phyloP scores from a whole-genome alignment of 2,888 invertebrate genomes.

The Cosmopolites sordidus region DNA sequence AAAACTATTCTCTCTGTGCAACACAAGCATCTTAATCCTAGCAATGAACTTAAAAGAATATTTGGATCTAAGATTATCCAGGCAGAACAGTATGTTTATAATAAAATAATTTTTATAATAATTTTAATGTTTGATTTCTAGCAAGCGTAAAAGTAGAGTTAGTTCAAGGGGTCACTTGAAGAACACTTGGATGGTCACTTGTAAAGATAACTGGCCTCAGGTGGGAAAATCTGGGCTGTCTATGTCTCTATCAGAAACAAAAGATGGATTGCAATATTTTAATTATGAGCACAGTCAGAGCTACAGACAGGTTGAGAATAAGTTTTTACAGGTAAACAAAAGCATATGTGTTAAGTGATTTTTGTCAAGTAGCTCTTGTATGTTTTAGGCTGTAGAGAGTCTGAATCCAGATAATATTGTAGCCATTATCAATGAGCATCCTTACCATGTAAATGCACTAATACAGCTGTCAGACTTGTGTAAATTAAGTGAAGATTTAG shows the following conservation, averaged over 20 bases:
- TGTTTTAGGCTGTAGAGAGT: slow-evolving; percentile 69
- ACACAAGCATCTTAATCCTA: slow-evolving; percentile 69
- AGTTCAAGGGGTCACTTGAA: slow-evolving; percentile 56
- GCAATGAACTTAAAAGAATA: slow-evolving; percentile 75
- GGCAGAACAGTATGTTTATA: slow-evolving; percentile 51
- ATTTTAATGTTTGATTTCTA: slow-evolving; percentile 31
- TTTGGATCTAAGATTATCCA: slow-evolving; percentile 77
- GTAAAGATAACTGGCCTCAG: slow-evolving; percentile 70
- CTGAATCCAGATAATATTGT: slow-evolving; percentile 74
- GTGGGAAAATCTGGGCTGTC: slow-evolving; percentile 67
- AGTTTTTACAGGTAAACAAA: slow-evolving; percentile 15
- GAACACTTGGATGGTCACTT: slow-evolving; percentile 63
- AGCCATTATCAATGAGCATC: slow-evolving; percentile 67
- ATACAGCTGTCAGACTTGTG: slow-evolving; percentile 79
- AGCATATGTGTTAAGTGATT: background rate
- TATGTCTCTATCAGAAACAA: slow-evolving; percentile 61
- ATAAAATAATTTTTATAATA: background rate
- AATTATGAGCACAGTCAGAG: slow-evolving; percentile 68
- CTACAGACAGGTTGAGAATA: slow-evolving; percentile 68
- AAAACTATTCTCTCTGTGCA: slow-evolving; percentile 61
- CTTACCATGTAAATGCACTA: slow-evolving; percentile 76
- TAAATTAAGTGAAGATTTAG: slow-evolving; percentile 71
- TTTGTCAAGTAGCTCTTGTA: background rate
- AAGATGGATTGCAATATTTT: slow-evolving; percentile 59
- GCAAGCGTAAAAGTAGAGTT: slow-evolving; percentile 57